Base-by-base conservation (phyloP, 2,797 vertebrate genomes). In the Hydrophis major region DNA sequence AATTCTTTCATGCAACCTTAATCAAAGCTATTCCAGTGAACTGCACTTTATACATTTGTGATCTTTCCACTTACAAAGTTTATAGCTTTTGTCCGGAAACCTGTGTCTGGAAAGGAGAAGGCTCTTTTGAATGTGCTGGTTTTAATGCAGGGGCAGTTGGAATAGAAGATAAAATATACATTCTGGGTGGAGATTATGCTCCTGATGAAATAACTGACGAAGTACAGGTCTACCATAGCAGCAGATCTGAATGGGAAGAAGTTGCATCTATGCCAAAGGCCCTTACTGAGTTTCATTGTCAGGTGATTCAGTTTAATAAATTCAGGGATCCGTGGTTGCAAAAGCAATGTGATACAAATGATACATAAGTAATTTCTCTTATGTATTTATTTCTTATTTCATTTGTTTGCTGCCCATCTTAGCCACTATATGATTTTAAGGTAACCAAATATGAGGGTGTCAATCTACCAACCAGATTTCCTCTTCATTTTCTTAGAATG, bases 141-240 rank as follows among this genome's bases (percentile, higher is more conserved):
- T 99, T 99, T 97, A 99, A 99, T 91, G 99, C 99, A 16, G 99
- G 98, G 25, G 98, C 99, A n/a, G 98, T 99, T 95, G 98, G 98
- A 6, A 98, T 98, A 91, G 98, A 97, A 96, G 99, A 99, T 96
- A 98, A 98, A 96, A 99, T 99, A 97, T 99, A 99, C 95, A 99
- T 99, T 95, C 96, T 99, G 93, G 99, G 99, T 22, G 99, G 99
- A 57, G 99, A 99, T 96, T 99, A 99, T 93, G 99, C 99, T 63
- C 99, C 99, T 1, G 98, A 99, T 55, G 99, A 99, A 97, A 98
- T 99, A 95, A 99, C 99, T 4, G 99, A 99, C 90, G 99, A 99
- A 97, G 99, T 98, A 50, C 98, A 99, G 97, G 99, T 99, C 94
- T 99, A 98, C 96, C 98, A 99, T 89, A 99, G 98, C 47, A 98